Conservation (phyloP, 2,113 vertebrate species). For the Ornithorhynchus anatinus region DNA sequence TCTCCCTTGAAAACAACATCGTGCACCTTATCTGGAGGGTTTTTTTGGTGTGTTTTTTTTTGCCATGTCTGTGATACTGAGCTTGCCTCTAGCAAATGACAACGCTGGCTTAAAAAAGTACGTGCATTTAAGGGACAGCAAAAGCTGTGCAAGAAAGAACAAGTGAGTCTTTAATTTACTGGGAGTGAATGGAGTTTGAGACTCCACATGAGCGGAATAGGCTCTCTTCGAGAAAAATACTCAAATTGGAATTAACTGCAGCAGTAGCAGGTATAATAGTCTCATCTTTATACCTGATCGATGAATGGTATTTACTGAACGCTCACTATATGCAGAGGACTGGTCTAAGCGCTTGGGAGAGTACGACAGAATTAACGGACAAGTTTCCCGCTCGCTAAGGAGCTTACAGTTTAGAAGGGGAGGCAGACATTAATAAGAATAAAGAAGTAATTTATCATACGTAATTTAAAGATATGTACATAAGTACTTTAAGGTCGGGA, state of each 20-base stretch:
- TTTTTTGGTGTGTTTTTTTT: not conserved
- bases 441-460: no score
- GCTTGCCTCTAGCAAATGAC: constrained; percentile 27
- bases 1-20: constrained; percentile 10
- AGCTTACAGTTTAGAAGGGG: no score
- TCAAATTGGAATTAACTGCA: constrained; percentile 7
- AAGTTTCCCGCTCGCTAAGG: no score
- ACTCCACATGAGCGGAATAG: constrained; percentile 46
- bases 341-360: no score
- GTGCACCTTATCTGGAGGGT: constrained; percentile 33
- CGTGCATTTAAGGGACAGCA: constrained; percentile 25
- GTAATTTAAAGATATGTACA: no score
- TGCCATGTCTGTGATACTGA: not conserved
- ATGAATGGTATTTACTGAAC: no score
- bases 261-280: no score
- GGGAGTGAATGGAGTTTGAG: constrained; percentile 20
- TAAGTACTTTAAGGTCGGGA: no score
- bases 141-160: constrained; percentile 46
- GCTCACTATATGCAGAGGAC: no score
- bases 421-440: no score
- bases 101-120: not conserved
- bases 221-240: constrained; percentile 50
- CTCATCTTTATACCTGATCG: no score
- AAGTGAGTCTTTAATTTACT: constrained; percentile 22
- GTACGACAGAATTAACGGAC: no score